Conservation (phyloP, 1,140 invertebrate genomes). For the Hestina assimilis region DNA sequence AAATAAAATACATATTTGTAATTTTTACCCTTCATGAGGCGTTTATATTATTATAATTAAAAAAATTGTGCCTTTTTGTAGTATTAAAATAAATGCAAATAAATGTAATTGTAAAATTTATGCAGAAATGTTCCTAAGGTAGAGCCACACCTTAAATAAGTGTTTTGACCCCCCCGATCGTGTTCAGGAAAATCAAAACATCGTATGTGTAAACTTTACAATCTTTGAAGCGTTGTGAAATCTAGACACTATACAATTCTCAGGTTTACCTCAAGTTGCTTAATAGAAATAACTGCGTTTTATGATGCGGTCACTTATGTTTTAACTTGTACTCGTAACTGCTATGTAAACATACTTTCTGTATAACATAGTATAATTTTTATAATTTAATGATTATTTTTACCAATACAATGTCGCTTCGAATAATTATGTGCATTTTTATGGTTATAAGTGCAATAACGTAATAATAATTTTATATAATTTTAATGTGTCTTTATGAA, state of each 20-base stretch:
- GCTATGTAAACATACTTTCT: too few species aligned
- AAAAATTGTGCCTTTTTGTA: too few species aligned
- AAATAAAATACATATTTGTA: too few species aligned
- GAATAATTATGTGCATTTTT: slow-evolving; percentile 44
- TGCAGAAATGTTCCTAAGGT: background rate
- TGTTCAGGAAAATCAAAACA: slow-evolving; percentile 19
- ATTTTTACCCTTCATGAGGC: too few species aligned
- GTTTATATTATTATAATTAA: too few species aligned
- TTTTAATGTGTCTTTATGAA: slow-evolving; percentile 7
- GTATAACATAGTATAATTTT: too few species aligned
- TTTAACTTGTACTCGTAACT: too few species aligned
- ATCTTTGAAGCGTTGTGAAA: slow-evolving; percentile 9
- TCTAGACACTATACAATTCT: slow-evolving; percentile 11
- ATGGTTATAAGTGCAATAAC: too few species aligned
- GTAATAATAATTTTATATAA: too few species aligned
- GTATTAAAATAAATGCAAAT: too few species aligned
- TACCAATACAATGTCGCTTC: too few species aligned
- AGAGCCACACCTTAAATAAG: slow-evolving; percentile 19
- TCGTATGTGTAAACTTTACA: slow-evolving; percentile 2
- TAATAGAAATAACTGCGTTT: slow-evolving; percentile 10
- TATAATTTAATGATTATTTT: too few species aligned
- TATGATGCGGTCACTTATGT: slow-evolving; percentile 10
- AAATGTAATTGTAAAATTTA: background rate
- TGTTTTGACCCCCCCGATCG: slow-evolving; percentile 17
- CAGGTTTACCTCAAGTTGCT: slow-evolving; percentile 2